Conservation (phyloP, 2,113 vertebrate species). For the Lepisosteus osseus region DNA sequence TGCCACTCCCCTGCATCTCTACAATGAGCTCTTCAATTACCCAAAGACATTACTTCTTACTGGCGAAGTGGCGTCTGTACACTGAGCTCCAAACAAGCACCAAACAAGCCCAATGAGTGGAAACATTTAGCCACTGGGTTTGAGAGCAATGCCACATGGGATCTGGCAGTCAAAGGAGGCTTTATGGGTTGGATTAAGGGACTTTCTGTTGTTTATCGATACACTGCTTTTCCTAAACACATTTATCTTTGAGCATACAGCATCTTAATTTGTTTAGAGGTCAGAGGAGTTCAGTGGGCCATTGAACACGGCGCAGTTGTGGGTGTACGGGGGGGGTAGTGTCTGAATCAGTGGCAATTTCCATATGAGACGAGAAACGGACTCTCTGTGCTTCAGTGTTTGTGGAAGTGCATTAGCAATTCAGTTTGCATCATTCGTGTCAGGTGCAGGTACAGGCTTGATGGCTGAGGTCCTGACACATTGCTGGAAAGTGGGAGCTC, state of each 20-base stretch:
- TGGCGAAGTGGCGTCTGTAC: not conserved
- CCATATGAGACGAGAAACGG: conserved; percentile 16
- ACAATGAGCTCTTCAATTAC: conserved; percentile 25
- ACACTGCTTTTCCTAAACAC: conserved; percentile 27
- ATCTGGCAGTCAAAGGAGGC: conserved; percentile 44
- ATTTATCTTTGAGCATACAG: conserved; percentile 38
- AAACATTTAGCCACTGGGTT: conserved; percentile 42
- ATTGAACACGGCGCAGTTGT: not conserved
- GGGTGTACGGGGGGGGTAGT: conserved; percentile 32
- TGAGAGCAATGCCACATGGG: conserved; percentile 18
- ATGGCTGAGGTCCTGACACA: conserved; percentile 36
- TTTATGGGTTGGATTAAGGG: conserved; percentile 51
- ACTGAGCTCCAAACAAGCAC: conserved; percentile 23
- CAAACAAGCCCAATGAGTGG: conserved; percentile 35
- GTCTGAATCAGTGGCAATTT: conserved; percentile 15
- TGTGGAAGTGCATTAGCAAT: no score
- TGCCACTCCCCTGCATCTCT: conserved; percentile 23
- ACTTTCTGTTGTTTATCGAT: conserved; percentile 38
- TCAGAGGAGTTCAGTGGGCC: conserved; percentile 24
- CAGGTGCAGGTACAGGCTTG: conserved; percentile 28
- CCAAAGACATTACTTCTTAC: conserved; percentile 3
- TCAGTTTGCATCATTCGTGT: not conserved
- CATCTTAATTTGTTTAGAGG: conserved; percentile 34
- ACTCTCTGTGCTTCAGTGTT: no score
- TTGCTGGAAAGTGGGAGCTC: conserved; percentile 41